Percentiles rank a stretch among this genome's conserved stretches.
Evolutionary conservation across 2,888 invertebrate species (phyloP).

Genomic region (Dendrolimus houi): DNA sequence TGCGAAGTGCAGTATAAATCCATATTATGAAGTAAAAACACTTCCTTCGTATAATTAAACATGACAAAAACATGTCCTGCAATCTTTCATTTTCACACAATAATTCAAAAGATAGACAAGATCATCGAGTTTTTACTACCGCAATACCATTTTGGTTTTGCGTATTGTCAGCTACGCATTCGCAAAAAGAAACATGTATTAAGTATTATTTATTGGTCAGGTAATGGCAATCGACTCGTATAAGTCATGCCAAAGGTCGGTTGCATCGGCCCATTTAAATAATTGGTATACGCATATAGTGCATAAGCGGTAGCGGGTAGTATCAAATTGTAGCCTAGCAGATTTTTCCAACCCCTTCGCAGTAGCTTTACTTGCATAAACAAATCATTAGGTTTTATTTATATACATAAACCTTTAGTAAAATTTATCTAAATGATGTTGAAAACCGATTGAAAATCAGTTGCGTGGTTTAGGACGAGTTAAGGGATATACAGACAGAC

Average conservation of each 20-base stretch:
- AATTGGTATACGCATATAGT: constrained; percentile 6
- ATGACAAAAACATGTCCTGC: neutral
- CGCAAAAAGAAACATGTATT: constrained; percentile 14
- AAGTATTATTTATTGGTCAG: constrained; percentile 22
- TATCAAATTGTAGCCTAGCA: too few species aligned
- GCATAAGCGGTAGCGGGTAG: neutral
- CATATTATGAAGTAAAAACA: too few species aligned
- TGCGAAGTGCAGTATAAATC: too few species aligned
- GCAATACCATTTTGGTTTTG: constrained; percentile 3
- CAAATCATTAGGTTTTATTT: too few species aligned
- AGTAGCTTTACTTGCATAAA: too few species aligned
- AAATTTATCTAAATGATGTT: too few species aligned
- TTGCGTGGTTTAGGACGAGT: too few species aligned
- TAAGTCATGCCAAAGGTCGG: constrained; percentile 40
- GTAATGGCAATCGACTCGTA: constrained; percentile 27
- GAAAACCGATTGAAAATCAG: too few species aligned
- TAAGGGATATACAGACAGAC: too few species aligned
- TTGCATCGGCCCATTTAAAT: constrained; percentile 19
- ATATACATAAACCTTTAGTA: too few species aligned
- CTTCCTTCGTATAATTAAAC: too few species aligned
- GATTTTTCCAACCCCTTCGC: too few species aligned
- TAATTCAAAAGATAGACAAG: constrained; percentile 7
- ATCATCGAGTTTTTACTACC: neutral
- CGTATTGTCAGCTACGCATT: neutral
- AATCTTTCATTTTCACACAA: neutral